These are phyloP conservation scores for Umimayanthus kanabou DNA, from an alignment of 92 coral and sea anemone genomes.

Conservation along the genomic window DNA sequence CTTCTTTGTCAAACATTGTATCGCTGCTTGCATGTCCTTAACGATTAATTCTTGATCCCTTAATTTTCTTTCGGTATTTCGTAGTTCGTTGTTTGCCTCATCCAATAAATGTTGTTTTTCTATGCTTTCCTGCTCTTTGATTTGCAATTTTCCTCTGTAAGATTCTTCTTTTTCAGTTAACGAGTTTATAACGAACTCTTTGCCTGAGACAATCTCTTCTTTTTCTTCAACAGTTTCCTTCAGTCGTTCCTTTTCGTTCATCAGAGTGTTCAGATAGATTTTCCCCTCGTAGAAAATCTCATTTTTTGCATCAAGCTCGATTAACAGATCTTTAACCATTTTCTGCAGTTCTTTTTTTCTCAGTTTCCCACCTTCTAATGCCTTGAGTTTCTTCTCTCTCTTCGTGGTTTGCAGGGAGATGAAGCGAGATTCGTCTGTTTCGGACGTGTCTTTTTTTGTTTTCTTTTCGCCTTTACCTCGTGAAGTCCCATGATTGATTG, in stretches of 20 bases:
- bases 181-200: constrained; percentile 55
- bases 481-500: background rate
- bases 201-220: constrained; percentile 57
- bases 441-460: background rate
- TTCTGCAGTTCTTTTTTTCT: constrained; percentile 63
- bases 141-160: constrained; percentile 41
- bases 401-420: background rate
- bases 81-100: constrained; percentile 50
- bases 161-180: constrained; percentile 45
- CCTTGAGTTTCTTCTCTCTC: constrained; percentile 19
- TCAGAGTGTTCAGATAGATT: constrained; percentile 38
- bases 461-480: background rate
- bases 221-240: constrained; percentile 60
- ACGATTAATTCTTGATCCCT: constrained; percentile 57
- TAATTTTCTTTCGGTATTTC: constrained; percentile 42
- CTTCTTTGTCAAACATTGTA: constrained; percentile 26
- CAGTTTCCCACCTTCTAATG: constrained; percentile 18
- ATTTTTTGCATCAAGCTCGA: constrained; percentile 62
- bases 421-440: constrained; percentile 2
- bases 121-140: constrained; percentile 37
- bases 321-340: constrained; percentile 49
- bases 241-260: constrained; percentile 52
- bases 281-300: constrained; percentile 62
- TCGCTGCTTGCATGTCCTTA: constrained; percentile 60
- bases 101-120: constrained; percentile 52